Conservation (phyloP, 1,140 invertebrate genomes). For the Teleopsis dalmanni region DNA sequence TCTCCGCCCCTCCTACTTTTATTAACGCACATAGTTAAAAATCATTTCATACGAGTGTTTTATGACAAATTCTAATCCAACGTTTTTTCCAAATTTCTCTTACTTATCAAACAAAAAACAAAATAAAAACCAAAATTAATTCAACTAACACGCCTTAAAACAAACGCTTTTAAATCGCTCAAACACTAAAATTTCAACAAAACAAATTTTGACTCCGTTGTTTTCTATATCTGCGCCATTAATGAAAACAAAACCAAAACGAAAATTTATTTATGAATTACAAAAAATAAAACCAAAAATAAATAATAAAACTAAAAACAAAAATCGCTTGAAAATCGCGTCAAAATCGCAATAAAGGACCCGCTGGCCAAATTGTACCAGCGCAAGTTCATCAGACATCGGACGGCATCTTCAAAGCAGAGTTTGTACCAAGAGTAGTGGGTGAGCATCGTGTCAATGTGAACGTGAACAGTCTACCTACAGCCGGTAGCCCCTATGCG, state of each 20-base stretch:
- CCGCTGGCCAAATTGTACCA: conserved; percentile 76
- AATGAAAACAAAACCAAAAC: conserved; percentile 26
- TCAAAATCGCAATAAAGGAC: conserved; percentile 51
- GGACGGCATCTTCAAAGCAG: conserved; percentile 70
- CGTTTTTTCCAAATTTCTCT: conserved; percentile 8
- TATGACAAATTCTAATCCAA: no score
- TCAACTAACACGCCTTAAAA: conserved; percentile 12
- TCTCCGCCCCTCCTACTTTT: neutral
- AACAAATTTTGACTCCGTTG: conserved; percentile 10
- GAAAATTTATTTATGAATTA: conserved; percentile 20
- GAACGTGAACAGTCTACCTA: conserved; percentile 65
- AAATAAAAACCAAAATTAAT: conserved; percentile 11
- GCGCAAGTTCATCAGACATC: conserved; percentile 75
- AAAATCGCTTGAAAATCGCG: conserved; percentile 12
- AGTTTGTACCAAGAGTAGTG: conserved; percentile 76
- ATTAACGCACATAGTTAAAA: neutral
- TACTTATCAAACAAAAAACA: conserved; percentile 8
- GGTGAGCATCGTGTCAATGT: conserved; percentile 88
- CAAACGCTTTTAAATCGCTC: conserved; percentile 7
- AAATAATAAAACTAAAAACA: conserved; percentile 20
- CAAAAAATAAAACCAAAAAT: conserved; percentile 18
- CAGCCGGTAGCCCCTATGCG: conserved; percentile 82
- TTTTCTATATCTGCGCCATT: neutral
- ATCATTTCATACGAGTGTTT: no score
- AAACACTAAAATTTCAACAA: conserved; percentile 16